Evolutionary conservation across 2,113 vertebrate species (phyloP), one percentile per base, ranked within the genome.

Genomic region (Lepus europaeus): DNA sequence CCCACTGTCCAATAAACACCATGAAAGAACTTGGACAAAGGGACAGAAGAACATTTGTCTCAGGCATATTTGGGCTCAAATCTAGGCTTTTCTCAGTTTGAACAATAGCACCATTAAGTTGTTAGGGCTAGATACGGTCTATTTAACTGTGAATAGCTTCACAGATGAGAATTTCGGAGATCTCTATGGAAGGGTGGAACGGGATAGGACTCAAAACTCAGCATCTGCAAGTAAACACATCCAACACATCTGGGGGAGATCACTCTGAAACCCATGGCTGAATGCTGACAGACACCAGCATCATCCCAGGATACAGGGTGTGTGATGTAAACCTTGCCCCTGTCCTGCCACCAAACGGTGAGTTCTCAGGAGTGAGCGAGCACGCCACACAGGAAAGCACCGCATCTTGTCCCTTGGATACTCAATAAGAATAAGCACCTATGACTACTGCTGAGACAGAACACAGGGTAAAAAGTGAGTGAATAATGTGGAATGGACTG

Each of bases 31-130:
- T 36, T 17, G n/a, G 16, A 53, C 3, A 19, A 16, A 36, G 27
- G 25, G 49, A 69, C n/a, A 69, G 61, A 77, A 73, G 81, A 77
- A 82, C n/a, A 87, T 64, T 91, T 92, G 70, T 80, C 84, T 72
- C 12, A 73, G 76, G 33, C 23, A 72, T 73, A 87, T 11, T 29
- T 22, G 25, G 31, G 29, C 63, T 91, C 64, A 87, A 36, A 39
- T 77, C 16, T 10, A 77, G 89, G 45, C 69, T 88, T 85, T 72
- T 36, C 10, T 16, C 7, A 33, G 14, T 8, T 61, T 22, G 25
- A 39, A 56, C n/a, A 9, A 79, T 3, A 45, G 31, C 8, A 19
- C 27, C 20, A 3, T 14, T 10, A 53, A 53, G n/a, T 12, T 49
- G n/a, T 8, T 31, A 51, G 66, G 13, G 31, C 25, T 23, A 51